These are phyloP conservation scores for Miniopterus natalensis DNA, from an alignment of 2,113 vertebrate genomes.

Conservation along the genomic window DNA sequence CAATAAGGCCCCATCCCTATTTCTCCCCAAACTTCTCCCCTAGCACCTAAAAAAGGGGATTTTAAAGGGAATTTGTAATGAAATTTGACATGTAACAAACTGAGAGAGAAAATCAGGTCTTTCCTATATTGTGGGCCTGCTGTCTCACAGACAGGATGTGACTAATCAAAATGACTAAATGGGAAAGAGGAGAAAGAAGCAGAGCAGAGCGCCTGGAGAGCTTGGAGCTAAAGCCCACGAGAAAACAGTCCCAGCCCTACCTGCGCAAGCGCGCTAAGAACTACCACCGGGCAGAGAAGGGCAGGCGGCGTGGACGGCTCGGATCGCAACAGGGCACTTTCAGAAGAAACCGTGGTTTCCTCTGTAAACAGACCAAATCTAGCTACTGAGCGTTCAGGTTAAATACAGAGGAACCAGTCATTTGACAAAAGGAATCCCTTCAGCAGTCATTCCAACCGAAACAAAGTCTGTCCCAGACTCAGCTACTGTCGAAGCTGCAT, in stretches of 20 bases:
- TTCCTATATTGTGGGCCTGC: background rate
- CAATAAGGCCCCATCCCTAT: background rate
- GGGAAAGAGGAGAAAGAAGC: background rate
- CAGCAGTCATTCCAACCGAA: background rate
- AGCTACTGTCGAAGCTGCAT: background rate
- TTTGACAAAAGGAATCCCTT: background rate
- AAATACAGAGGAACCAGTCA: conserved; percentile 8
- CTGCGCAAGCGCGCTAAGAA: background rate
- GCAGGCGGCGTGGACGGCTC: background rate
- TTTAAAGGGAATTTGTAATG: background rate
- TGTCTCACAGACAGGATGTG: conserved; percentile 6
- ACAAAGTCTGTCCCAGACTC: background rate
- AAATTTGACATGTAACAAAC: conserved; percentile 22
- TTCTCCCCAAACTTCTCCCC: background rate
- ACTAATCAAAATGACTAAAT: background rate
- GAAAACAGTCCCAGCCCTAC: background rate
- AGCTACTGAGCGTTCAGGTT: background rate
- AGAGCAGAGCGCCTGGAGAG: background rate
- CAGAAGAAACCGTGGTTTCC: background rate
- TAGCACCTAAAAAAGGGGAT: background rate
- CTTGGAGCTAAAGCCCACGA: background rate
- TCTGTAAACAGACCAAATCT: background rate
- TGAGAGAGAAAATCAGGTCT: conserved; percentile 58
- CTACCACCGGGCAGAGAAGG: background rate
- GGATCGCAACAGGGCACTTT: background rate